Base-by-base conservation (phyloP, 1,140 invertebrate species). In the Chymomyza costata region DNA sequence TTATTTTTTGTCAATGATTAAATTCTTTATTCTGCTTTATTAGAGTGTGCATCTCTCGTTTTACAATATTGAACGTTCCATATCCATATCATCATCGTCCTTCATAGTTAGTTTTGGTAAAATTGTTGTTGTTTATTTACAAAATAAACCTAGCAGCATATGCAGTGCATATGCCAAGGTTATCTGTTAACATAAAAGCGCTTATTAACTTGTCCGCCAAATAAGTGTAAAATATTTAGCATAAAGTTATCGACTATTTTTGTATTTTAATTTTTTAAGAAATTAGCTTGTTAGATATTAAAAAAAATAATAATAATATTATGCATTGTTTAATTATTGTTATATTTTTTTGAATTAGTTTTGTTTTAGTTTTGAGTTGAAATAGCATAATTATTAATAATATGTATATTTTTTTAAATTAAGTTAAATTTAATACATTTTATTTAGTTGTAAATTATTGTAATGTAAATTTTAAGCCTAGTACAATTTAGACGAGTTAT, bases 391-490 rank as follows among this genome's bases (percentile, higher is more conserved):
- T 59, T 76, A 69, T 56, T 58, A 39, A 62, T 55, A 51, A 38
- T 50, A n/a, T n/a, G 56, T 28, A 47, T 48, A 8, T 62, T 45
- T 18, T 58, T 65, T 65, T 65, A 64, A 48, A 64, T 76, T 62
- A 78, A 80, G 63, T 71, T 78, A 59, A 69, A 41, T 78, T 76
- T 71, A 71, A 80, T 76, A 76, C 63, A 78, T 71, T 76, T 76
- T 21, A 54, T 71, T 76, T 78, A 78, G 66, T 71, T 78, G 57
- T 76, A 76, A 78, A 76, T 76, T 64, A 76, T 76, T 64, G 44
- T 76, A 66, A 53, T 40, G 65, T 71, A 60, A 46, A 71, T 56
- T 61, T 70, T 43, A 76, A 56, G 58, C 62, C 68, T 71, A 71
- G 70, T 78, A 55, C 51, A 78, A 65, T 44, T 64, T 61, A 47